phyloP scores from a whole-genome alignment of 2,888 invertebrate genomes.

The Watsonalla binaria region DNA sequence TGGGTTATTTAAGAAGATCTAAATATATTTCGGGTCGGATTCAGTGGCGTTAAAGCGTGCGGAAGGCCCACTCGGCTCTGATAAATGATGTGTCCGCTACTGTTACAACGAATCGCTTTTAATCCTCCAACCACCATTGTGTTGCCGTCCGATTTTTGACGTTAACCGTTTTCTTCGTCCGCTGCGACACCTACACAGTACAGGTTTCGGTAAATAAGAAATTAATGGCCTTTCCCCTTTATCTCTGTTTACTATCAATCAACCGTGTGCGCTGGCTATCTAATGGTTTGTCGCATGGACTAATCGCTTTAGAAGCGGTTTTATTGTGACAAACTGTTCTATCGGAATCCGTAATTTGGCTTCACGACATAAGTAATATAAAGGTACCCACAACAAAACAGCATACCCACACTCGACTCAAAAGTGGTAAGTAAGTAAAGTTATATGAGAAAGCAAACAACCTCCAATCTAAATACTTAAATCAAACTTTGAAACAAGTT shows the following conservation, averaged over 20 bases:
- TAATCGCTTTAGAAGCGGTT: constrained; percentile 4
- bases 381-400: too few species aligned
- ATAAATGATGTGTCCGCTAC: constrained; percentile 73
- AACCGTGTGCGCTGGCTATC: constrained; percentile 38
- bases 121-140: constrained; percentile 70
- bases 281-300: constrained; percentile 33
- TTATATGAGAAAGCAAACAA: too few species aligned
- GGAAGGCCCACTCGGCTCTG: constrained; percentile 50
- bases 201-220: constrained; percentile 57
- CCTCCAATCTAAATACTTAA: too few species aligned
- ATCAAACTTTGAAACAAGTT: not conserved
- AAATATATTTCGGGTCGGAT: constrained; percentile 31
- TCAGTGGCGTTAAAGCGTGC: constrained; percentile 40
- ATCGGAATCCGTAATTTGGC: not conserved
- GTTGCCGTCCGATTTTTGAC: constrained; percentile 67
- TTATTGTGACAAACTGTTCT: not conserved
- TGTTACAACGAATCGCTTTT: constrained; percentile 75
- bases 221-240: constrained; percentile 60
- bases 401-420: too few species aligned
- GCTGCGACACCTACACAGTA: constrained; percentile 56
- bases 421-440: too few species aligned
- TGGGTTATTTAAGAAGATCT: constrained; percentile 15
- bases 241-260: constrained; percentile 62
- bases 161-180: constrained; percentile 56
- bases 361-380: not conserved